Evolutionary conservation across 2,797 vertebrate species (phyloP).

Genomic region (Acanthornis magna): DNA sequence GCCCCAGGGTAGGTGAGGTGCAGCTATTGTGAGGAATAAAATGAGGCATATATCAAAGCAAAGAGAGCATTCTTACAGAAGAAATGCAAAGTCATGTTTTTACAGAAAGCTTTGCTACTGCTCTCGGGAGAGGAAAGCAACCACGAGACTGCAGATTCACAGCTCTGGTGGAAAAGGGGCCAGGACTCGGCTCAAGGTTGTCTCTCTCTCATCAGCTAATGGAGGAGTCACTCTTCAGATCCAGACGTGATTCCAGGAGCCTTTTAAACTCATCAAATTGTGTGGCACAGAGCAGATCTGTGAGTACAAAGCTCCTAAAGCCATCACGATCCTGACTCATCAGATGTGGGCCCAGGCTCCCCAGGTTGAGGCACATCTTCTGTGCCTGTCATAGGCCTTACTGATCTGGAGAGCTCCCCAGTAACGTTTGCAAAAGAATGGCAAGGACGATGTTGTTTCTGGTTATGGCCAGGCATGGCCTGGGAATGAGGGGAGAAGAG

Average conservation of each 20-base stretch:
- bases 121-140: neutral
- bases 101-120: neutral
- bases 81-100: slow-evolving; percentile 37
- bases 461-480: neutral
- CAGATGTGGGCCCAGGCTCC: neutral
- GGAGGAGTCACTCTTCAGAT: neutral
- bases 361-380: neutral
- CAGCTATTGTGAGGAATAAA: slow-evolving; percentile 1
- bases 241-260: neutral
- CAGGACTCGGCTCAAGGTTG: neutral
- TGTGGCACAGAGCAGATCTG: neutral
- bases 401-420: neutral
- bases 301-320: neutral
- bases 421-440: neutral
- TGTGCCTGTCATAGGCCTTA: neutral
- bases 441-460: neutral
- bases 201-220: slow-evolving; percentile 10
- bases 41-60: slow-evolving; percentile 7
- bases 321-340: neutral
- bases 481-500: neutral
- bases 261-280: neutral
- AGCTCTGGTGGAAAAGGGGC: neutral
- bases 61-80: neutral
- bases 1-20: neutral
- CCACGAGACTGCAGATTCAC: neutral